Conservation (phyloP, 2,113 vertebrate genomes). For the Hiodon tergisus region DNA sequence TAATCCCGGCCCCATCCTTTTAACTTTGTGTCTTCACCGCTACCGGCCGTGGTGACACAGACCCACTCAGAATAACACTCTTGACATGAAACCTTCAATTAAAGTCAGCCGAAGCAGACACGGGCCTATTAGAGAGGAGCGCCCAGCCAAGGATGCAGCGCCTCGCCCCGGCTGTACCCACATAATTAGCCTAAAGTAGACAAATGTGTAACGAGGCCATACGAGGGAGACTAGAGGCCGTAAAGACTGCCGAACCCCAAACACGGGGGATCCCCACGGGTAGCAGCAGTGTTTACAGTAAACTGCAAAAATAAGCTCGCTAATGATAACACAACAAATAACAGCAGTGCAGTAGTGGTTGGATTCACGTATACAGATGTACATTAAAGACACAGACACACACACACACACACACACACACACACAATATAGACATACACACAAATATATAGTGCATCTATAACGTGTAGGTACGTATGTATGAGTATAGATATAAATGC, state of each 20-base stretch:
- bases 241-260: too few species aligned
- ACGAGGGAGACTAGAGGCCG: conserved; percentile 42
- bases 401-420: too few species aligned
- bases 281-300: background rate
- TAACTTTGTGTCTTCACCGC: conserved; percentile 56
- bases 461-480: too few species aligned
- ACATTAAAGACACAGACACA: too few species aligned
- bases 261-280: background rate
- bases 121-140: conserved; percentile 76
- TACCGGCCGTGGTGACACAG: conserved; percentile 60
- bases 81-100: conserved; percentile 74
- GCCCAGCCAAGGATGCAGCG: conserved; percentile 63
- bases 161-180: conserved; percentile 67
- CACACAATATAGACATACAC: too few species aligned
- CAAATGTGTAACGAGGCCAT: conserved; percentile 64
- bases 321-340: too few species aligned
- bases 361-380: too few species aligned
- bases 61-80: conserved; percentile 59
- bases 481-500: too few species aligned
- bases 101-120: conserved; percentile 78
- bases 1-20: conserved; percentile 50
- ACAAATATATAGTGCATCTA: too few species aligned
- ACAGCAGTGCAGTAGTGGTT: too few species aligned
- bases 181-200: conserved; percentile 77
- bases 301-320: too few species aligned